Evolutionary conservation across 2,113 vertebrate species (phyloP).

Genomic region (Alaudala cheleensis): DNA sequence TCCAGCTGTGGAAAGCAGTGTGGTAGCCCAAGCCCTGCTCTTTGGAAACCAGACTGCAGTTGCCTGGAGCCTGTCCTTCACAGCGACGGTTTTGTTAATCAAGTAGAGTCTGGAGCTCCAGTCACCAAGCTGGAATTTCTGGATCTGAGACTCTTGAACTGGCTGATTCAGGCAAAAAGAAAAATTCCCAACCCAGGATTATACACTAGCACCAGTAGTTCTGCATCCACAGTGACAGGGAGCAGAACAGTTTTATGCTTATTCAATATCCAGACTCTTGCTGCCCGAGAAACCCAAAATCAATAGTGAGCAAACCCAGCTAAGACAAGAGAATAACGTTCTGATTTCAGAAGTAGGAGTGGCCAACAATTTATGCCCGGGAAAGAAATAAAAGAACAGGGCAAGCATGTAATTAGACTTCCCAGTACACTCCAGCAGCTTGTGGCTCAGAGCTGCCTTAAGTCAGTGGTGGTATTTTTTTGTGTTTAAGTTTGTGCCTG

Average conservation of each 20-base stretch:
- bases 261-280: not conserved
- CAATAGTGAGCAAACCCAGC: slow-evolving; percentile 12
- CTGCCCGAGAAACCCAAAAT: slow-evolving; percentile 43
- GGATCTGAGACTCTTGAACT: not conserved
- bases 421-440: slow-evolving; percentile 15
- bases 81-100: not conserved
- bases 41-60: slow-evolving; percentile 24
- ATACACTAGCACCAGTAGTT: not conserved
- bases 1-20: slow-evolving; percentile 31
- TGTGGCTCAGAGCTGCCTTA: slow-evolving; percentile 8
- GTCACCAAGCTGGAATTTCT: not conserved
- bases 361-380: not conserved
- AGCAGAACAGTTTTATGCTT: not conserved
- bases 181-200: not conserved
- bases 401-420: slow-evolving; percentile 43
- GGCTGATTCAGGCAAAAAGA: not conserved
- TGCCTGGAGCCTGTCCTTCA: not conserved
- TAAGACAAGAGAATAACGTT: not conserved
- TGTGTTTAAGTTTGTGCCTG: not conserved
- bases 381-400: not conserved
- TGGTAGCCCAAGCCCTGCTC: slow-evolving; percentile 13
- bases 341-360: slow-evolving; percentile 5
- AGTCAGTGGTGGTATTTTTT: not conserved
- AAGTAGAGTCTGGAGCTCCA: not conserved
- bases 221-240: not conserved